Base-by-base conservation (phyloP, 2,888 invertebrate genomes). In the Sinelater perroti region DNA sequence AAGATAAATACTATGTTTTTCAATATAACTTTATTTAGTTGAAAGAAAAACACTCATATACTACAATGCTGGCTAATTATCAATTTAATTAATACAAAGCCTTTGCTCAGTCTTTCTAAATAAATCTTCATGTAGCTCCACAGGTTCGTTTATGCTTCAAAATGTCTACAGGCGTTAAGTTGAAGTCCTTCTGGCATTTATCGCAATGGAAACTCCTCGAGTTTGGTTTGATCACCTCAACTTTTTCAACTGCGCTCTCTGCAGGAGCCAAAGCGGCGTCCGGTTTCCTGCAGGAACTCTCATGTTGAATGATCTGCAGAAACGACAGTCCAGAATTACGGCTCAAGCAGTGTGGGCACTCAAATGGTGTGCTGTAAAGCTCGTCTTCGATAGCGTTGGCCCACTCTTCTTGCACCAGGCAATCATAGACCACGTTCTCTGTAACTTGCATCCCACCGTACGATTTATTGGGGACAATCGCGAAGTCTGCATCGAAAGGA, bases 371-470 rank as follows among this genome's bases (percentile, higher is more conserved):
- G 61, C 82, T 82, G 59, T 79, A 77, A 54, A 87, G 82, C 69
- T 86, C 81, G 61, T 84, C 77, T 45, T 86, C 84, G 67, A 85
- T 80, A 59, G 81, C 82, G 58, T 82, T 79, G 63, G 87, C 86
- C 87, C 89, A 90, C 38, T 87, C 85, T 28, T 84, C 85, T 70
- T 89, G 88, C 0, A 82, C 78, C 7, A 90, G 77, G 70, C 89
- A 87, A 65, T 88, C 88, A 75, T 90, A 95, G 45, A 91, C 89
- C 18, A 96, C 82, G 77, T 90, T 91, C 66, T 91, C 88, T 0
- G 90, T 90, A 4, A 97, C 83, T 74, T 86, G 86, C 8, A 91
- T 79, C 0, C 97, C 97, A 1, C 96, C 96, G 75, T 93, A 91
- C 47, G 83, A 82, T 40, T 82, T 80, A 76, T 95, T 87, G 0